A percentile compares a stretch with the other conserved stretches of the same genome.
phyloP scores from a whole-genome alignment of 1,140 invertebrate genomes.

The Octopus sinensis region DNA sequence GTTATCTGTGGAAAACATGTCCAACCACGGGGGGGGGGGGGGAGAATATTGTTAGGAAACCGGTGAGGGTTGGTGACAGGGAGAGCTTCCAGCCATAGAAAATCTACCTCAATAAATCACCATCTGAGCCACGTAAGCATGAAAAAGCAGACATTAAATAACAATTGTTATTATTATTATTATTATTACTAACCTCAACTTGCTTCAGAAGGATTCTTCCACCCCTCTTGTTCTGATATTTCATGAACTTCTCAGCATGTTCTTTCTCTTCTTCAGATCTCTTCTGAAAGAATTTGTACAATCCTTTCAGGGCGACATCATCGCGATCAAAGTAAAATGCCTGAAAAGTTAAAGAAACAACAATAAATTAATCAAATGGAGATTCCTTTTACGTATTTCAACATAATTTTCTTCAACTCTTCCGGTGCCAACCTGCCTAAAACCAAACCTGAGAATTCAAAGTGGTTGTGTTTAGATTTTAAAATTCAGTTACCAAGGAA shows the following conservation, averaged over 20 bases:
- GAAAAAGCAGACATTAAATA: too few species aligned
- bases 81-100: too few species aligned
- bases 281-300: conserved; percentile 70
- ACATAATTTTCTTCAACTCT: not conserved
- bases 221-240: conserved; percentile 77
- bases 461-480: not conserved
- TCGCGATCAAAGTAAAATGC: conserved; percentile 74
- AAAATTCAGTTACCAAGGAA: too few species aligned
- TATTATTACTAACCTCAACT: conserved; percentile 33
- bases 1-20: too few species aligned
- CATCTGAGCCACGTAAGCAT: too few species aligned
- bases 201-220: conserved; percentile 65
- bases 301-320: conserved; percentile 72
- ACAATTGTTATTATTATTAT: too few species aligned
- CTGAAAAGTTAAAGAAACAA: conserved; percentile 54
- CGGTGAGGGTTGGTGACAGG: too few species aligned
- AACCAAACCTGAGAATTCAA: not conserved
- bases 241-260: conserved; percentile 71
- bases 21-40: too few species aligned
- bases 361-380: not conserved
- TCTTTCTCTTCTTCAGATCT: conserved; percentile 71
- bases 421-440: not conserved
- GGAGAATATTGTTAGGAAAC: too few species aligned
- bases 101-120: too few species aligned
- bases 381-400: not conserved